Conservation (phyloP, 2,888 invertebrate species). For the Seira sanloemensis region DNA sequence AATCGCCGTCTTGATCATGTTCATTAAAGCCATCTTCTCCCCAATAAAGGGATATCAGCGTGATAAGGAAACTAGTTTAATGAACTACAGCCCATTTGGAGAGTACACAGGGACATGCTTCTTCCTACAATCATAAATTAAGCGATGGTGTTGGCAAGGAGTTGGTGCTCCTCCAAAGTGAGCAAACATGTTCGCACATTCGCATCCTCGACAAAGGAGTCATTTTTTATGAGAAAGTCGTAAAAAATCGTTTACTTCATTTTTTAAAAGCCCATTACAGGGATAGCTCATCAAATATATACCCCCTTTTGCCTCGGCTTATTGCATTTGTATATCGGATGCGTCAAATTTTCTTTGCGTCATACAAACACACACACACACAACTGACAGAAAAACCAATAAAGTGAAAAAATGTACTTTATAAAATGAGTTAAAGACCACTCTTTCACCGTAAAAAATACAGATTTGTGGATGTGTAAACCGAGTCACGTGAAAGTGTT, state of each 20-base stretch:
- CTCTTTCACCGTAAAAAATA: too few species aligned
- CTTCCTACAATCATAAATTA: neutral
- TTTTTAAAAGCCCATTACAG: slow-evolving; percentile 7
- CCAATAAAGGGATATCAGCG: neutral
- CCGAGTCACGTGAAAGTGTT: neutral
- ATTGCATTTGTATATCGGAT: too few species aligned
- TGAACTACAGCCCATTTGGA: neutral
- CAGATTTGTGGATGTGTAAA: too few species aligned
- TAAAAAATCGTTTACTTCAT: slow-evolving; percentile 56
- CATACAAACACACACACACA: slow-evolving; percentile 19
- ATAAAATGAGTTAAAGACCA: too few species aligned
- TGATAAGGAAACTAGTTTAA: neutral
- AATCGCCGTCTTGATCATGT: neutral
- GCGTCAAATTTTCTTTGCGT: too few species aligned
- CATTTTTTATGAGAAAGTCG: slow-evolving; percentile 25
- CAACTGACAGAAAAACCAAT: too few species aligned
- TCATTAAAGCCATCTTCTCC: neutral
- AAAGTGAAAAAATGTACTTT: too few species aligned
- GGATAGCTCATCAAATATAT: slow-evolving; percentile 15
- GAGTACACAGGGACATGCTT: neutral
- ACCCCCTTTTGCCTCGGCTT: neutral
- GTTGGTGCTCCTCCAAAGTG: too few species aligned
- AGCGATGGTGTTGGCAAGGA: too few species aligned
- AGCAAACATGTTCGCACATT: neutral
- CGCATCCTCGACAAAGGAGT: neutral